Base-by-base conservation (phyloP, 2,888 invertebrate genomes). In the Trilocha varians region DNA sequence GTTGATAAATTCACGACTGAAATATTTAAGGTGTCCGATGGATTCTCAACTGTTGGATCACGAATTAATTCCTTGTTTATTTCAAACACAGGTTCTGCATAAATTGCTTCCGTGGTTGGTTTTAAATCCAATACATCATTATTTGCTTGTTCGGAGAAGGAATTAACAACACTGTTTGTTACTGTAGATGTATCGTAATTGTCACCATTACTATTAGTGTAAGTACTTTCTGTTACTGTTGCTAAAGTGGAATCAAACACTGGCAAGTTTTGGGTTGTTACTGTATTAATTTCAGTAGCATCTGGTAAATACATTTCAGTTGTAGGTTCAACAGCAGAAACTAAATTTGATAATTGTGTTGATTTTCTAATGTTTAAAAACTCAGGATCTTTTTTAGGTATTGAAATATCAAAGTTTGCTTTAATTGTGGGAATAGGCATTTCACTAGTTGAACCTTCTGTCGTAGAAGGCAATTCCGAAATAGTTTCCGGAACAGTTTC, bases 191-290 rank as follows among this genome's bases (percentile, higher is more conserved):
- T 25, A 9, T 25, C 25, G 6, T n/a, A n/a, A n/a, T n/a, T n/a
- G n/a, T n/a, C n/a, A n/a, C n/a, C n/a, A n/a, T n/a, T n/a, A n/a
- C n/a, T n/a, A n/a, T n/a, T n/a, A n/a, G n/a, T n/a, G n/a, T n/a
- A n/a, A n/a, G 11, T 25, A 25, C 6, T 9, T 36, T 36, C 38
- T 36, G 36, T 15, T 13, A 18, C 11, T 5, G 35, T 40, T 25
- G 32, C 13, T 15, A 13, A 3, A 34, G 35, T 34, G 11, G n/a
- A n/a, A n/a, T n/a, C n/a, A n/a, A n/a, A n/a, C n/a, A n/a, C n/a
- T 51, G 45, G 46, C 46, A 39, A 43, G 40, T 41, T 44, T 43
- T 40, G 35, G 39, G 49, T 40, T 40, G 34, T 38, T 35, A 42
- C 46, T 13, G 49, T 48, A 16, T 52, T 36, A 13, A 44, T 37